These are phyloP conservation scores for Leontocebus nigricollis DNA, from an alignment of 2,797 vertebrate genomes.

Conservation along the genomic window DNA sequence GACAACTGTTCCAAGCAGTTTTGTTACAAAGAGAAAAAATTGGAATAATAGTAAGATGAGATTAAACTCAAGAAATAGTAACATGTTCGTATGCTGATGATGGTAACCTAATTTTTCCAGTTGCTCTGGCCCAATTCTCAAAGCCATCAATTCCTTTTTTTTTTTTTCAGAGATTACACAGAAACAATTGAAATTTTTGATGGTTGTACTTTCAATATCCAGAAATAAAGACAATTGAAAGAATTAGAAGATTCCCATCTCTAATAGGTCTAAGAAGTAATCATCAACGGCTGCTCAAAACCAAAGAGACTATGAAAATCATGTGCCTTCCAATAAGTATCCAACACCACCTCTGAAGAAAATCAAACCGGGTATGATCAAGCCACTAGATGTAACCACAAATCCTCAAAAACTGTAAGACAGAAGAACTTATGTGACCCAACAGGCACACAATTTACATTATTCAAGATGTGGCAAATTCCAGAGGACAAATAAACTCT, in stretches of 20 bases:
- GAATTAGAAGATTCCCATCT: not conserved
- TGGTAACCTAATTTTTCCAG: not conserved
- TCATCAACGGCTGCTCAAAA: not conserved
- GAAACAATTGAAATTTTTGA: not conserved
- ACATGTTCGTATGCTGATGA: not conserved
- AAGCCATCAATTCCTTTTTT: not conserved
- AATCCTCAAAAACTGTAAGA: not conserved
- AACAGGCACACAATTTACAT: not conserved
- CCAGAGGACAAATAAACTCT: not conserved
- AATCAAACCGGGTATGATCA: not conserved
- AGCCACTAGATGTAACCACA: not conserved
- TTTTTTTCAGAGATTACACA: not conserved
- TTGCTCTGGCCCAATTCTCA: not conserved
- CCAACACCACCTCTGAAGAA: not conserved
- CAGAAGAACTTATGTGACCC: not conserved
- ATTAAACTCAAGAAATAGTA: not conserved
- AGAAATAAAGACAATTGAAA: not conserved
- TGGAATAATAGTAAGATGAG: not conserved
- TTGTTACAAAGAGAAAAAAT: not conserved
- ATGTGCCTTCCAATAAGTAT: not conserved
- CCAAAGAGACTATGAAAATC: not conserved
- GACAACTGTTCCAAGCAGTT: not conserved
- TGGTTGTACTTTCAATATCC: not conserved
- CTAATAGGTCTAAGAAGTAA: not conserved
- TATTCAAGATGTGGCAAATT: not conserved